phyloP scores from a whole-genome alignment of 2,888 invertebrate genomes.

The Dione juno region DNA sequence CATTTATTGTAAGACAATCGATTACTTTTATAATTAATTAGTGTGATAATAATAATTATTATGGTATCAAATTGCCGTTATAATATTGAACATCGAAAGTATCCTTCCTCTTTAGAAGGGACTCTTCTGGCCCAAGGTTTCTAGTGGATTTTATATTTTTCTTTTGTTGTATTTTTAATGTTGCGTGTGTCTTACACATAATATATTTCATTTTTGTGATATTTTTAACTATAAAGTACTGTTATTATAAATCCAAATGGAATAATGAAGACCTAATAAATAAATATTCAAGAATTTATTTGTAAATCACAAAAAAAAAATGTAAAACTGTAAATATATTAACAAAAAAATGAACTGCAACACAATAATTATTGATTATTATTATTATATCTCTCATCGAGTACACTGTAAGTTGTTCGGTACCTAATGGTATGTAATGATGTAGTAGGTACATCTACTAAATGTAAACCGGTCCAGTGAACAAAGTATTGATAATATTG shows the following conservation, averaged over 20 bases:
- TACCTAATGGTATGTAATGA: conserved; percentile 78
- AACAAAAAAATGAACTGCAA: conserved; percentile 82
- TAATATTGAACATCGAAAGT: conserved; percentile 84
- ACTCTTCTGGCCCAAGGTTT: conserved; percentile 82
- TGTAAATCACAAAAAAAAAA: conserved; percentile 83
- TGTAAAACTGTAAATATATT: conserved; percentile 84
- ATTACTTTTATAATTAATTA: conserved; percentile 84
- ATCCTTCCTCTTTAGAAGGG: conserved; percentile 84
- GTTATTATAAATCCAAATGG: conserved; percentile 83
- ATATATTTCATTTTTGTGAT: conserved; percentile 85
- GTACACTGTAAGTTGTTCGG: conserved; percentile 81
- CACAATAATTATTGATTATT: conserved; percentile 71
- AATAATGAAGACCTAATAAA: conserved; percentile 84
- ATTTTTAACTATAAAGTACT: conserved; percentile 85
- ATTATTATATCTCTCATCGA: conserved; percentile 77
- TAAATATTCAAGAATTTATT: conserved; percentile 84
- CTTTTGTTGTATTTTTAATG: conserved; percentile 84
- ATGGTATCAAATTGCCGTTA: conserved; percentile 83
- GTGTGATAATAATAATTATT: conserved; percentile 81
- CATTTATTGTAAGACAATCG: conserved; percentile 84
- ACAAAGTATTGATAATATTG: conserved; percentile 83
- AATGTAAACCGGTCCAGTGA: conserved; percentile 82
- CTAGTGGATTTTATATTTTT: conserved; percentile 83
- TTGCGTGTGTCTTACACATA: conserved; percentile 85
- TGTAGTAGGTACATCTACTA: conserved; percentile 79